phyloP scores from a whole-genome alignment of 1,140 invertebrate genomes.

The Drosophila lowei region DNA sequence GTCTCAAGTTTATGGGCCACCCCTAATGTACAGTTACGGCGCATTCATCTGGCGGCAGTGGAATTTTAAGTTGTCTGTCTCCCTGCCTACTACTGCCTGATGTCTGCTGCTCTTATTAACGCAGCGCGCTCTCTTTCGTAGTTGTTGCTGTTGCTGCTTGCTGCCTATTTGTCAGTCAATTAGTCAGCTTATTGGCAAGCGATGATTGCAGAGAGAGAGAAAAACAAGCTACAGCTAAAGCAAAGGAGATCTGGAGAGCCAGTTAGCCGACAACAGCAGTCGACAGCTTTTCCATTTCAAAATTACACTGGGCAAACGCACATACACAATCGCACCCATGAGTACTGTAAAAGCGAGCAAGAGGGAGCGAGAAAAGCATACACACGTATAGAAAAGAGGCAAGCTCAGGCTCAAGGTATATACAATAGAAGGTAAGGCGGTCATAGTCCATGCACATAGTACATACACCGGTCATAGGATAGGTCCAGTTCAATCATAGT shows the following conservation, averaged over 20 bases:
- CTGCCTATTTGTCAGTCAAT: conserved; percentile 79
- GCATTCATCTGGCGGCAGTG: conserved; percentile 25
- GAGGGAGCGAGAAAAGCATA: conserved; percentile 11
- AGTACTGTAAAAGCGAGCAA: conserved; percentile 4
- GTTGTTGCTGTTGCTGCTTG: conserved; percentile 49
- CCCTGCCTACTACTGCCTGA: background rate
- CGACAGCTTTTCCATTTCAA: conserved; percentile 81
- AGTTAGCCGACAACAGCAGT: conserved; percentile 38
- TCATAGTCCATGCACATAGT: no score
- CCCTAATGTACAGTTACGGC: conserved; percentile 58
- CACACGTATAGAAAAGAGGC: background rate
- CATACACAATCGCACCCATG: conserved; percentile 65
- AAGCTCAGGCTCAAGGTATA: conserved; percentile 6
- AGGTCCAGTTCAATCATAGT: no score
- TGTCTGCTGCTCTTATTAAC: conserved; percentile 67
- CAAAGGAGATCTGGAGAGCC: conserved; percentile 25
- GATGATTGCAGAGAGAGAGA: conserved; percentile 68
- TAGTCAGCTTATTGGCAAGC: conserved; percentile 82
- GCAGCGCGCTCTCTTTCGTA: conserved; percentile 25
- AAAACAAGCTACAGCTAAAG: conserved; percentile 70
- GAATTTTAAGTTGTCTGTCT: conserved; percentile 59
- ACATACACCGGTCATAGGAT: no score
- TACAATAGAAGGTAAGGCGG: no score
- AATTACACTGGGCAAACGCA: conserved; percentile 56
- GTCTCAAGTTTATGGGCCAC: conserved; percentile 41